Base-by-base conservation (phyloP, 37 sponge, comb jelly and placozoan species). In the Bolinopsis microptera region DNA sequence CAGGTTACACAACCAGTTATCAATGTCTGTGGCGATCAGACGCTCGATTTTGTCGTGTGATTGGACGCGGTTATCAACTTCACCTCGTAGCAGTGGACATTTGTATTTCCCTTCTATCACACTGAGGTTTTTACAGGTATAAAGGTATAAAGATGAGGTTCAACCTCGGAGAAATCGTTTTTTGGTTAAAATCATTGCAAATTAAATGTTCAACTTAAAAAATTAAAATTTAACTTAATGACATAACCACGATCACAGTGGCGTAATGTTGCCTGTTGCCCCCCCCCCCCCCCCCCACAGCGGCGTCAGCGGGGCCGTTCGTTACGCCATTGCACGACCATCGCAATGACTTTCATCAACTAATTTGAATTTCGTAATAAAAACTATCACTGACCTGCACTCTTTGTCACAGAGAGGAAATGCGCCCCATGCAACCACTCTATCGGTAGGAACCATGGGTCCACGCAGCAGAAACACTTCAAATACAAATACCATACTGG, bases 401-500 rank as follows among this genome's bases (percentile, higher is more conserved):
- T 94, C 92, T 37, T 75, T 76, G 25, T 94, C 94, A n/a, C 83
- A 94, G 32, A 94, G 72, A 23, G 94, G 94, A 67, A 94, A 94
- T 0, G 92, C 70, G 0, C 94, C 92, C 94, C 94, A 94, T 18
- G 92, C 94, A 1, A 94, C 94, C n/a, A 94, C 94, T 25, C 94
- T 69, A 48, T 94, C 94, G 27, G 92, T 92, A 13, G 94, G 94
- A 0, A 76, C 76, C 76, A 94, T 76, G 38, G 92, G 68, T n/a
- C 94, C 94, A 39, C 94, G 94, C 38, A 94, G 94, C 28, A 94
- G 38, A 67, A 94, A 94, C 40, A 94, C 35, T 61, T 94, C 94
- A 32, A 94, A 94, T 34, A 94, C 48, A n/a, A 94, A 82, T 27
- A 94, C 92, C 94, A 94, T 94, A 24, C 92, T 76, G 35, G 94